Base-by-base conservation (phyloP, 2,888 invertebrate genomes). In the Meta bourneti region DNA sequence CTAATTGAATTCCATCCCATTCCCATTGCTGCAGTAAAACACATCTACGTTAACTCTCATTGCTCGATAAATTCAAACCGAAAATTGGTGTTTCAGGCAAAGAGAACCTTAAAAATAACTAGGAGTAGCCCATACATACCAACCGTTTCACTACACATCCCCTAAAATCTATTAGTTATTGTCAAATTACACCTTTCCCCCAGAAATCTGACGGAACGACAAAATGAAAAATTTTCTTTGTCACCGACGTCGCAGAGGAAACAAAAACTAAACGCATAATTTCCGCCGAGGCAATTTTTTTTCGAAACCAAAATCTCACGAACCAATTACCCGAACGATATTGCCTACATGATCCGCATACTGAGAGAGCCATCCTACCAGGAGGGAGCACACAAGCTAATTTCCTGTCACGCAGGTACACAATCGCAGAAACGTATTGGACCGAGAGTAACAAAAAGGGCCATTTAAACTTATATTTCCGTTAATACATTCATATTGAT, bases 391-490 rank as follows among this genome's bases (percentile, higher is more conserved):
- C 49, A 13, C 49, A 77, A 79, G 71, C 79, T 87, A 87, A 87
- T 87, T 87, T 87, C 87, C 87, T 79, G 87, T 87, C 87, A 87
- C 79, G 87, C 20, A 34, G 69, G 11, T 16, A 20, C 19, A 70
- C 87, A 87, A 72, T 51, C 69, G 71, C 51, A 54, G 72, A 71
- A 87, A 80, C 1, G 71, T 75, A 84, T 48, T 69, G 51, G 71
- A 61, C 20, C 9, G 34, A 70, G 77, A 34, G 13, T n/a, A 19
- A 11, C 70, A 82, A 81, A 71, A 71, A 82, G 82, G 48, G 49
- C 34, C 84, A 61, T 84, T 84, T 84, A 84, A 84, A 84, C 75
- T 79, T 78, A 79, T 70, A 87, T 87, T 87, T 87, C 87, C 79
- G 79, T 72, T 78, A 71, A n/a, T n/a, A n/a, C n/a, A n/a, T n/a